These are phyloP conservation scores for Drosophila equinoxialis DNA, from an alignment of 1,140 invertebrate species.

Conservation along the genomic window DNA sequence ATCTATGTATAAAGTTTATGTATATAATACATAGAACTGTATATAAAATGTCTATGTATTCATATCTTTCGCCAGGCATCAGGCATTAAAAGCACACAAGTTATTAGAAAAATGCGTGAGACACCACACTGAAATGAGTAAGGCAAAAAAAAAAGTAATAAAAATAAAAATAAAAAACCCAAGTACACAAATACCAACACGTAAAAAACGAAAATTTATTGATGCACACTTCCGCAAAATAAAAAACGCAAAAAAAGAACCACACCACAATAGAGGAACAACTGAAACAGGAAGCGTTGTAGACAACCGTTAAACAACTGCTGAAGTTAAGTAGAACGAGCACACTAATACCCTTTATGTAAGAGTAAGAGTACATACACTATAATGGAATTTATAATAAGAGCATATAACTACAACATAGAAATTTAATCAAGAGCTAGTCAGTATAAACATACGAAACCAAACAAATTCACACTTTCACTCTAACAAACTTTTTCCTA, in stretches of 20 bases:
- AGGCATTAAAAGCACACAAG: slow-evolving; percentile 50
- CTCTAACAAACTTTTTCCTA: too few relatives aligned
- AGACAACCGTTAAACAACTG: slow-evolving; percentile 35
- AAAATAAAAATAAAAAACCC: slow-evolving; percentile 30
- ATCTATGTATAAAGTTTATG: slow-evolving; percentile 16
- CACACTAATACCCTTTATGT: slow-evolving; percentile 21
- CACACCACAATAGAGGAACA: slow-evolving; percentile 25
- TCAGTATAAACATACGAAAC: too few relatives aligned
- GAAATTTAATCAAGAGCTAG: too few relatives aligned
- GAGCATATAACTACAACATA: too few relatives aligned
- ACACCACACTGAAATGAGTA: slow-evolving; percentile 12
- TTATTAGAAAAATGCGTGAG: slow-evolving; percentile 66
- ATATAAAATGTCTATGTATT: slow-evolving; percentile 23
- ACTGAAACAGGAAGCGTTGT: slow-evolving; percentile 51
- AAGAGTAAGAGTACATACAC: background rate
- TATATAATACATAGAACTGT: slow-evolving; percentile 11
- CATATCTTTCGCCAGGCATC: slow-evolving; percentile 45
- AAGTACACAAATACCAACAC: slow-evolving; percentile 39
- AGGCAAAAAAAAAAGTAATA: background rate
- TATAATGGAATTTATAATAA: too few relatives aligned
- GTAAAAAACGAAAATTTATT: slow-evolving; percentile 78
- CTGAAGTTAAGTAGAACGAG: background rate
- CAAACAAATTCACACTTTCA: too few relatives aligned
- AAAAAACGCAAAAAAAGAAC: slow-evolving; percentile 39
- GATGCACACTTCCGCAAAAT: slow-evolving; percentile 71